Conservation (phyloP, 1,140 invertebrate species). For the Drosophila pseudoananassae region DNA sequence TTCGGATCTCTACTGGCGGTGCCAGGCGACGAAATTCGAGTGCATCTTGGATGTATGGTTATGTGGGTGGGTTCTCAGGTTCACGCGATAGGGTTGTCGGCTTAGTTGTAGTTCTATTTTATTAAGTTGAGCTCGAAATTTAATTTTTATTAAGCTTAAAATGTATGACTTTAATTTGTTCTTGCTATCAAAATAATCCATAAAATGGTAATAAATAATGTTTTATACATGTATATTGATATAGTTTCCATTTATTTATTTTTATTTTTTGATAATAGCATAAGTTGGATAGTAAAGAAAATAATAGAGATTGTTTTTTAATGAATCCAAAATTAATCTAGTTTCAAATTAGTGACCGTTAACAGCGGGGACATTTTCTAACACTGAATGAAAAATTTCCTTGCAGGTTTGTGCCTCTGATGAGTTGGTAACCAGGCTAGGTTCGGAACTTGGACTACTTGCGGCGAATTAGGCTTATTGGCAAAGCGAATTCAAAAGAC, state of each 20-base stretch:
- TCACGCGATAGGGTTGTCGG: not conserved
- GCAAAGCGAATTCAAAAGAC: not conserved
- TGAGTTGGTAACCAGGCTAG: too few relatives aligned
- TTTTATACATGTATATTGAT: too few relatives aligned
- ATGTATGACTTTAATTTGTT: not conserved
- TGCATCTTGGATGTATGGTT: slow-evolving; percentile 27
- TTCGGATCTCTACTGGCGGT: slow-evolving; percentile 22
- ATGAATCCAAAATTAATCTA: too few relatives aligned
- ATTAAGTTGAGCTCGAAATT: not conserved
- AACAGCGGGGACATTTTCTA: too few relatives aligned
- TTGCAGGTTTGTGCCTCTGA: too few relatives aligned
- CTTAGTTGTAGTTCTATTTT: not conserved
- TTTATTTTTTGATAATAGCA: too few relatives aligned
- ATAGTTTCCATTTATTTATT: too few relatives aligned
- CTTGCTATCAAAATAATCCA: not conserved
- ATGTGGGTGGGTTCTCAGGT: slow-evolving; percentile 43
- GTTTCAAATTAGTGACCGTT: too few relatives aligned
- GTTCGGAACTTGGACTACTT: not conserved
- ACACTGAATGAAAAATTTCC: too few relatives aligned
- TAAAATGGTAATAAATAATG: not conserved
- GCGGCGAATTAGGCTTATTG: not conserved
- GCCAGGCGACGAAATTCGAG: slow-evolving; percentile 55
- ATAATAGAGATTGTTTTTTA: too few relatives aligned
- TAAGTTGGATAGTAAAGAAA: too few relatives aligned
- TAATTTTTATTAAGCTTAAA: not conserved